Evolutionary conservation across 2,888 invertebrate genomes (phyloP), one percentile per base, ranked within the genome.

Genomic region (Mythimna loreyi): DNA sequence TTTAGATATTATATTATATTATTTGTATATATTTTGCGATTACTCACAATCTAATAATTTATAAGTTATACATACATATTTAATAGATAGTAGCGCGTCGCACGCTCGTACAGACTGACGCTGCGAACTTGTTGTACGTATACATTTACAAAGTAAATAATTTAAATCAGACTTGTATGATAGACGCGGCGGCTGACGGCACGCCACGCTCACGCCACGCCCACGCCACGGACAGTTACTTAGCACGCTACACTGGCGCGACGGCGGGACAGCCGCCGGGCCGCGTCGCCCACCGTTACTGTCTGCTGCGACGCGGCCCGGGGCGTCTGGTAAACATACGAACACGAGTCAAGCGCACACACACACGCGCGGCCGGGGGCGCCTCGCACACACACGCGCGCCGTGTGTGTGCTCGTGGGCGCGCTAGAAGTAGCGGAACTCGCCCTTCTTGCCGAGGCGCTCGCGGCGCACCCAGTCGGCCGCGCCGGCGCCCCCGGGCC

Each of bases 361-460:
- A 67, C 67, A 66, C 62, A 59, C 50, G 52, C 65, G 72, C 36
- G 65, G 50, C 52, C 25, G 53, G 65, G 53, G n/a, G 57, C 30
- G n/a, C 49, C 43, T 21, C 55, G 50, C 47, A 58, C 56, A 60
- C 59, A 23, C 45, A 33, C 62, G n/a, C 68, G 16, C 49, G 30
- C 28, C 23, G 40, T 57, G 50, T 56, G 59, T 40, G 47, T 25
- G 43, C 43, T 28, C 53, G 33, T 11, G 16, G 28, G 57, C 79
- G 68, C 75, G 89, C 96, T 97, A 98, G 96, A 98, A 98, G 96
- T 99, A 99, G 94, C 98, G 97, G 95, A 98, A 98, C 97, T 98
- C 98, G 94, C 98, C 98, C 97, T 98, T 98, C 97, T 98, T 98
- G 96, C 98, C 98, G 91, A 98, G 97, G 84, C 98, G 97, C 92